Evolutionary conservation across 2,797 vertebrate genomes (phyloP).

Genomic region (Apodemus agrarius): DNA sequence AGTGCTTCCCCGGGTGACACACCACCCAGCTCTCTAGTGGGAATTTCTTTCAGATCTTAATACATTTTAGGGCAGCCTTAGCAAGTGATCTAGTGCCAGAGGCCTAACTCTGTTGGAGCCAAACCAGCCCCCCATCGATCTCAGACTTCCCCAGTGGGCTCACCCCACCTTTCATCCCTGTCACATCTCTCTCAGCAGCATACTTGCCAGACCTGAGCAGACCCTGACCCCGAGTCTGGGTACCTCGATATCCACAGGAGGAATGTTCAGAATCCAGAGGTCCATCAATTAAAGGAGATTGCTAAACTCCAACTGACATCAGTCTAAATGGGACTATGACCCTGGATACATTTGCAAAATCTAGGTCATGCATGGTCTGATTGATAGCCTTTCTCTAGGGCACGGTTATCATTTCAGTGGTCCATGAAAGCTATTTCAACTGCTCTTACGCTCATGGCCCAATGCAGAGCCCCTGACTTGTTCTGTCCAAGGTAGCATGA

Average conservation of each 20-base stretch:
- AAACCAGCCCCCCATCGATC: slow-evolving; percentile 35
- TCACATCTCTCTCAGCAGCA: neutral
- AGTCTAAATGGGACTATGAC: slow-evolving; percentile 60
- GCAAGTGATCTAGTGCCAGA: slow-evolving; percentile 13
- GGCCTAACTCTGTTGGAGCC: slow-evolving; percentile 28
- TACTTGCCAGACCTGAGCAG: slow-evolving; percentile 26
- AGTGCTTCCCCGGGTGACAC: neutral
- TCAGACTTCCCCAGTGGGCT: neutral
- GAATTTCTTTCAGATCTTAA: slow-evolving; percentile 68
- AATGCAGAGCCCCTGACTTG: neutral
- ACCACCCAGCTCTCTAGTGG: neutral
- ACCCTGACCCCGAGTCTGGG: slow-evolving; percentile 29
- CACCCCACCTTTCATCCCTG: neutral
- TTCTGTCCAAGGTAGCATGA: slow-evolving; percentile 29
- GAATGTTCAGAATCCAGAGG: slow-evolving; percentile 42
- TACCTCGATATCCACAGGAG: slow-evolving; percentile 15
- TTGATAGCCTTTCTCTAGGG: slow-evolving; percentile 30
- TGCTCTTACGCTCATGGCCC: neutral
- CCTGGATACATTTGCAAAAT: slow-evolving; percentile 26
- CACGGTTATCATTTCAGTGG: slow-evolving; percentile 46
- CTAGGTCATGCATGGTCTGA: neutral
- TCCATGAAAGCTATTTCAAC: slow-evolving; percentile 43
- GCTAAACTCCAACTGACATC: slow-evolving; percentile 23
- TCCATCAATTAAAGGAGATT: neutral
- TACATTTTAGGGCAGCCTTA: slow-evolving; percentile 47